Evolutionary conservation across 1,140 invertebrate genomes (phyloP), one percentile per base, ranked within the genome.

Genomic region (Epicauta chinensis): DNA sequence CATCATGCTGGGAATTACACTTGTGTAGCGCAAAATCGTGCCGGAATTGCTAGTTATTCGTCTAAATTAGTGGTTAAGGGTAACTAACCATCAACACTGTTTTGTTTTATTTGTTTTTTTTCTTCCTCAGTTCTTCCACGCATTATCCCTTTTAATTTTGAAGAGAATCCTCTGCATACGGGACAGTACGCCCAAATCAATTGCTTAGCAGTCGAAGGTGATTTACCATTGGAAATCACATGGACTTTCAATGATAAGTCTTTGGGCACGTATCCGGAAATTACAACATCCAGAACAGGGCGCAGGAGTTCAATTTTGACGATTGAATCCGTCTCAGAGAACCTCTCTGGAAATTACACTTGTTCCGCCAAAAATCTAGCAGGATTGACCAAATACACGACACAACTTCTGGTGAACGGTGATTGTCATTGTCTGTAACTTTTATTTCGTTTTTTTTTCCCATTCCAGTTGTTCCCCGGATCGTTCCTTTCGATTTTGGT

Each of bases 361-460:
- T 89, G 88, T 64, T 76, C 77, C 14, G 90, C 87, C 12, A 82
- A 78, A 58, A 93, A 93, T 70, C 71, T 71, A 37, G 88, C 86
- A 31, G 88, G 87, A 38, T 73, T 75, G 30, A 80, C 80, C 32
- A 81, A 80, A 55, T 84, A 85, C 59, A 82, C 82, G 16, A 78
- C 84, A 12, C 63, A 77, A 41, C 73, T 87, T 44, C 76, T 77
- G 53, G 81, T 87, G 45, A 82, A 82, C 62, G 81, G 81, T 82
- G 64, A 61, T 43, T 39, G 55, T 79, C 69, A 71, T 64, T 51
- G 3, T 51, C 10, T 41, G 17, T 30, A 13, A 39, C 32, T 29
- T 49, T 57, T 49, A 7, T 34, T 34, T 34, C 12, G 10, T 34
- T 34, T 11, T 34, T n/a, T 10, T 55, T 37, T 55, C 17, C 38